Evolutionary conservation across 2,797 vertebrate species (phyloP), one percentile per base, ranked within the genome.

Genomic region (Sebastolobus altivelis): DNA sequence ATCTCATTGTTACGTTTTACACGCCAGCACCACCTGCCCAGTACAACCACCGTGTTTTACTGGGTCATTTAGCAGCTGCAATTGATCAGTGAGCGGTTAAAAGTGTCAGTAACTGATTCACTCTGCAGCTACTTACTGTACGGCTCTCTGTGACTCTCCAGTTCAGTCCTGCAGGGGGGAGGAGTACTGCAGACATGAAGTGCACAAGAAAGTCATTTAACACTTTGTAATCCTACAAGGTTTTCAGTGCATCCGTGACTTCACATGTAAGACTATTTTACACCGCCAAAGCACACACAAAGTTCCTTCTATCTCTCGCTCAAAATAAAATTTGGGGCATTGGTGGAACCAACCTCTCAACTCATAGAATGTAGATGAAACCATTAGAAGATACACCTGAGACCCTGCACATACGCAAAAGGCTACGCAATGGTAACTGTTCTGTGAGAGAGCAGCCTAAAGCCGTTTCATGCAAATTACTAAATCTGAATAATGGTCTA

Each of bases 61-160:
- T 76, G 86, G 85, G 67, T 88, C 87, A 84, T 88, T 89, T 72
- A 84, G 59, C 86, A 69, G 79, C 84, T 62, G 59, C 66, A 67
- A 13, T 73, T 67, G 73, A 88, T 88, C 87, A 85, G 74, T 55
- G 72, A 60, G 61, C 70, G 59, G 72, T 87, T 82, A 62, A 77
- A 84, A 58, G 77, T 82, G 56, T 80, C 83, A 62, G 83, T 74
- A 76, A 79, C 76, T 31, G 72, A 77, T 82, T 87, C 62, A 13
- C 71, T 80, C 27, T 12, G 1, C 70, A 77, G 73, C 68, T 66
- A 54, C 61, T 82, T 74, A 59, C 72, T 65, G 69, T 66, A 18
- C 2, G 46, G 77, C 65, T 80, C 73, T 58, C 18, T 52, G 18
- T 52, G 20, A 52, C 43, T 46, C 43, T 67, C n/a, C 25, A 1